Base-by-base conservation (phyloP, 1,140 invertebrate genomes). In the Arctopsyche grandis region DNA sequence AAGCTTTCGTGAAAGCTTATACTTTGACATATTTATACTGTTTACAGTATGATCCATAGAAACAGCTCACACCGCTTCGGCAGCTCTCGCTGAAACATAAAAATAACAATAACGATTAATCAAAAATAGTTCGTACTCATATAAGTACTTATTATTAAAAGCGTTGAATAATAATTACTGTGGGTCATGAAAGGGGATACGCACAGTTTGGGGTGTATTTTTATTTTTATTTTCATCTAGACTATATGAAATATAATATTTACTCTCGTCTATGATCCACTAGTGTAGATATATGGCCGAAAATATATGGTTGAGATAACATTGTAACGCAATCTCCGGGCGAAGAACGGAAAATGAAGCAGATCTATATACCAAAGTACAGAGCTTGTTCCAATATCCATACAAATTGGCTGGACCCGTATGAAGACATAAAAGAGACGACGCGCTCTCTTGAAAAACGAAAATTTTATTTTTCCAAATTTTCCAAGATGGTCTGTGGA, bases 331-430 rank as follows among this genome's bases (percentile, higher is more conserved):
- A 74, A 56, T 71, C 69, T 71, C 43, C 43, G 44, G 5, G 5
- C 46, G 58, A 44, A 44, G 76, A 69, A 77, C 60, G 44, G 52
- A 77, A 77, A 77, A 69, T 77, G 76, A 69, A 29, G 43, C 46
- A 76, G 66, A 77, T 38, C 29, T 38, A 38, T 38, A 38, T 69
- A 69, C 66, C 60, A 22, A 46, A 48, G 56, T 21, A 66, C 21
- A 74, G 52, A 19, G 71, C 69, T 75, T 66, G 75, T 12, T 81
- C 60, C 80, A 79, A 81, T 81, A 81, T 81, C 77, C 80, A 81
- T 81, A 81, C 77, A 74, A 79, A 81, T 81, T 81, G 80, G 74
- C 74, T 58, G 74, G 77, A 71, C 80, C 71, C 80, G 77, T 79
- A 81, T 79, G 80, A 79, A 81, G 77, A 75, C 80, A 81, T 81